Percentiles rank a stretch among this genome's conserved stretches.
Conservation (phyloP, 2,113 vertebrate genomes). For the Microcebus tavaratra region DNA sequence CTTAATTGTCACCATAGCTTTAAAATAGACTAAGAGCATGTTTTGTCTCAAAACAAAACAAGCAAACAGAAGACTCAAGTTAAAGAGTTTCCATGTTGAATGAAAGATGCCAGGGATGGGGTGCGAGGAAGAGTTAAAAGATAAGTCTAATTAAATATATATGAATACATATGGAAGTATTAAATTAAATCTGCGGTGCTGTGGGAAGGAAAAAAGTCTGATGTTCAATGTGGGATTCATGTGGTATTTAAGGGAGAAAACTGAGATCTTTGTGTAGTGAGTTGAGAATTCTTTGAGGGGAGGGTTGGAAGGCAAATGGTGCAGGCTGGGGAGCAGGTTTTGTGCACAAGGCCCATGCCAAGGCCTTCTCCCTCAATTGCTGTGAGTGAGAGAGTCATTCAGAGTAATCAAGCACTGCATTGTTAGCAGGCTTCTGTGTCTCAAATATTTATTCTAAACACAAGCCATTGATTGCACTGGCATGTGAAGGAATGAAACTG, state of each 20-base stretch:
- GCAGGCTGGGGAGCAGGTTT: conserved; percentile 76
- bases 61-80: not conserved
- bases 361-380: conserved; percentile 75
- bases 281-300: not conserved
- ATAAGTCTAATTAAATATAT: conserved; percentile 25
- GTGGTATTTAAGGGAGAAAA: conserved; percentile 57
- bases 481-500: conserved; percentile 6
- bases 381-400: conserved; percentile 81
- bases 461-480: conserved; percentile 27
- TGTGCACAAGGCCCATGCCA: conserved; percentile 60
- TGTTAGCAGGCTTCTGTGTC: conserved; percentile 76
- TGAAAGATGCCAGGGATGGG: not conserved
- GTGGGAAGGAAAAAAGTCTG: not conserved
- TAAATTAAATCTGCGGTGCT: conserved; percentile 16
- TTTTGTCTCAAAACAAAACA: conserved; percentile 36
- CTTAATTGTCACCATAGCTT: not conserved
- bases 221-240: conserved; percentile 31
- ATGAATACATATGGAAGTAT: not conserved
- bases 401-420: conserved; percentile 76
- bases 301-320: conserved; percentile 59
- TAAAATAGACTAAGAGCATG: not conserved
- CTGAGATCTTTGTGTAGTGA: conserved; percentile 48
- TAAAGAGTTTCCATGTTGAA: conserved; percentile 4
- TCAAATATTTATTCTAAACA: conserved; percentile 75
- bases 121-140: not conserved